Evolutionary conservation across 2,797 vertebrate species (phyloP).

Genomic region (Falco berigora): DNA sequence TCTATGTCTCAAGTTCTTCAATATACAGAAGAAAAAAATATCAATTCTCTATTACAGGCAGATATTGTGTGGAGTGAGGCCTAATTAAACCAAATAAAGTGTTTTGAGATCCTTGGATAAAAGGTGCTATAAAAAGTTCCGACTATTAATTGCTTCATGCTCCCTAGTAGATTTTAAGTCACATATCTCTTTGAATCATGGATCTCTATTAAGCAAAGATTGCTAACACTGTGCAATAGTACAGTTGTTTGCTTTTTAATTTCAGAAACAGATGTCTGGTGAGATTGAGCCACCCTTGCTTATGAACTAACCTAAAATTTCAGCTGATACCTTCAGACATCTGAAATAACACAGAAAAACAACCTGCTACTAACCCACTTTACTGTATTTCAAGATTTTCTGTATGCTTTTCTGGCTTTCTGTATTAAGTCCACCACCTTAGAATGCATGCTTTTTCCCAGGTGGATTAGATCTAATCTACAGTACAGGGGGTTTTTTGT

Average conservation of each 20-base stretch:
- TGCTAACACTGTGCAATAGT: neutral
- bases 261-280: conserved; percentile 5
- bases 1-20: neutral
- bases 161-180: conserved; percentile 24
- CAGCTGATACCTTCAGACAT: neutral
- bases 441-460: neutral
- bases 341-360: neutral
- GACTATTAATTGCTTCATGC: neutral
- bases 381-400: neutral
- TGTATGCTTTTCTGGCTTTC: neutral
- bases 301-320: neutral
- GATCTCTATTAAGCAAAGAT: neutral
- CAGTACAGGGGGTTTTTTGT: neutral
- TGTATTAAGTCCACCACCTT: neutral
- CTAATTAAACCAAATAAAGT: conserved; percentile 41
- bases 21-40: neutral
- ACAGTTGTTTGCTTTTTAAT: conserved; percentile 1
- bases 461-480: neutral
- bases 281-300: neutral
- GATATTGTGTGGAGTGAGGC: neutral
- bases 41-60: neutral
- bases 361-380: neutral
- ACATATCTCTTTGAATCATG: neutral
- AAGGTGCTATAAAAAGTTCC: conserved; percentile 25
- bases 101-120: conserved; percentile 33